Evolutionary conservation across 2,113 vertebrate species (phyloP).

Genomic region (Otus sunia): DNA sequence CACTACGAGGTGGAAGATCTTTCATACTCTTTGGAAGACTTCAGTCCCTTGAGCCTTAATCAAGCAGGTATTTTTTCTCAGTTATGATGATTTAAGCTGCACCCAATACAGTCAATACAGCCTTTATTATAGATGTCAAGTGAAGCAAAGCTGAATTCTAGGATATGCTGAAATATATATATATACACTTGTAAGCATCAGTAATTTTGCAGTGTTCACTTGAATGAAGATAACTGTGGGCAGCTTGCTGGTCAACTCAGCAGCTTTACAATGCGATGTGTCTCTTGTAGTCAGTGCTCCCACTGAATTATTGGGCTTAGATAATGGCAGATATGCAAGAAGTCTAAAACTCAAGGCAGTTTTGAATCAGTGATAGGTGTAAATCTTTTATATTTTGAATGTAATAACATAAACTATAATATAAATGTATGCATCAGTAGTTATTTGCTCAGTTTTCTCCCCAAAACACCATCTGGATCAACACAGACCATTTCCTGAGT

Average conservation of each 20-base stretch:
- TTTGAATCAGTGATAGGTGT: not conserved
- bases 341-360: not conserved
- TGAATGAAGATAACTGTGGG: not conserved
- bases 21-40: not conserved
- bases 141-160: not conserved
- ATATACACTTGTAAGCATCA: not conserved
- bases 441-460: not conserved
- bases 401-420: not conserved
- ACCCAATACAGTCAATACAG: not conserved
- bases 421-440: not conserved
- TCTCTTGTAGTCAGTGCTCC: not conserved
- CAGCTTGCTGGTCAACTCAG: not conserved
- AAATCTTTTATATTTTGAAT: not conserved
- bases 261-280: not conserved
- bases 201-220: not conserved
- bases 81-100: not conserved
- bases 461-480: not conserved
- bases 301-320: not conserved
- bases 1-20: not conserved
- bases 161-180: not conserved
- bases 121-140: not conserved
- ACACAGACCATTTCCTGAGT: not conserved
- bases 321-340: not conserved
- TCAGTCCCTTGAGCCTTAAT: not conserved
- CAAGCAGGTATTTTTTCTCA: not conserved